Base-by-base conservation (phyloP, 1,140 invertebrate genomes). In the Triops longicaudatus region DNA sequence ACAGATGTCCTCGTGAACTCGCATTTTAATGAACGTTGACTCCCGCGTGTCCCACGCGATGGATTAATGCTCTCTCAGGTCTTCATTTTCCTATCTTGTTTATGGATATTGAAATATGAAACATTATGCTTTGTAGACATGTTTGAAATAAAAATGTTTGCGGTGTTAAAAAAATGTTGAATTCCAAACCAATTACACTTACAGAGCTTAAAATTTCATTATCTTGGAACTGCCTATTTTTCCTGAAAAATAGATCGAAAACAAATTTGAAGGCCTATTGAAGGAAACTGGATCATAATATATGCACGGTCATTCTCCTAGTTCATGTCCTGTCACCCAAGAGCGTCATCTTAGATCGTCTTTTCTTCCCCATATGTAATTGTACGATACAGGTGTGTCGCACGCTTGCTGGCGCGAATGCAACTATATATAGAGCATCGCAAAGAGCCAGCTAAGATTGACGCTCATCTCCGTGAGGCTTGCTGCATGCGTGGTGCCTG, bases 371-470 rank as follows among this genome's bases (percentile, higher is more conserved):
- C 50, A 14, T 63, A 37, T 7, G 50, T 63, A 63, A 63, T 63
- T 17, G 22, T 63, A 0, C 50, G 0, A 63, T 17, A 63, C 22
- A 63, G 50, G n/a, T 63, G 50, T n/a, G 3, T 63, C 50, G 50
- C n/a, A 63, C 50, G 50, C 50, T 63, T 63, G 50, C 50, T 63
- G 17, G 31, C 50, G 14, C 50, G 14, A n/a, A 63, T n/a, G 50
- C 17, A 14, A 63, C 50, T 63, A 63, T 63, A 63, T 63, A 63
- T 63, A 63, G 50, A 44, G 43, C 43, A 44, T 44, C 50, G 50
- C 50, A 17, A 14, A 63, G 17, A 17, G 50, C 50, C 2, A 63
- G 12, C 50, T 22, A 63, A 63, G 50, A 12, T 63, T 63, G 50
- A 63, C 6, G 50, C 0, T 6, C 14, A 63, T 22, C 17, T n/a